A percentile compares a stretch with the other conserved stretches of the same genome.
phyloP scores from a whole-genome alignment of 2,888 invertebrate genomes.

The Platycheirus albimanus region DNA sequence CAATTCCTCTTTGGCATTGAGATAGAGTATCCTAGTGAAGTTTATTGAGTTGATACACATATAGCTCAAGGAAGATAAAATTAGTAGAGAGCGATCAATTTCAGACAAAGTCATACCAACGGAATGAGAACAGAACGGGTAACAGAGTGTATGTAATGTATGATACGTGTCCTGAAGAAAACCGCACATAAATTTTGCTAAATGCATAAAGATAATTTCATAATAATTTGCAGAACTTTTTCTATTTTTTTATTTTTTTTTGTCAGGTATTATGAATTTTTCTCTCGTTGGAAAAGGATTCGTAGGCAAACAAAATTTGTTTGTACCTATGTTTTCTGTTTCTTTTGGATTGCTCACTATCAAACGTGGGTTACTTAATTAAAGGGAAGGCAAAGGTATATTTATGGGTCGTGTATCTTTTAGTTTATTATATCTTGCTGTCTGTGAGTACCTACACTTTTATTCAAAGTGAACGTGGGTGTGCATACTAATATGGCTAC shows the following conservation, averaged over 20 bases:
- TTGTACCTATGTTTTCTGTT: no score
- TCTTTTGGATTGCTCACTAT: slow-evolving; percentile 36
- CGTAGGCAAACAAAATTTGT: neutral
- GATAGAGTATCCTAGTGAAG: slow-evolving; percentile 36
- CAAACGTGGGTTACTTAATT: slow-evolving; percentile 65
- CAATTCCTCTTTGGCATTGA: slow-evolving; percentile 13
- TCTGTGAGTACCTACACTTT: slow-evolving; percentile 31
- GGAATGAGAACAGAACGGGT: neutral
- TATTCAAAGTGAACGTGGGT: slow-evolving; percentile 47
- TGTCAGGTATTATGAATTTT: slow-evolving; percentile 23
- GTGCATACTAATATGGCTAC: slow-evolving; percentile 51
- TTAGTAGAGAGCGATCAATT: slow-evolving; percentile 72
- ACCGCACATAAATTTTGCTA: slow-evolving; percentile 57
- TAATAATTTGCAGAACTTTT: slow-evolving; percentile 70
- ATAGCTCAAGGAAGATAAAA: slow-evolving; percentile 65
- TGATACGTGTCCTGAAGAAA: slow-evolving; percentile 45
- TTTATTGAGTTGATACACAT: slow-evolving; percentile 57
- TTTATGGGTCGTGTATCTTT: slow-evolving; percentile 47
- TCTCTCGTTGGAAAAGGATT: slow-evolving; percentile 32
- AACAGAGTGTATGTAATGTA: slow-evolving; percentile 1
- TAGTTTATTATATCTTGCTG: slow-evolving; percentile 61
- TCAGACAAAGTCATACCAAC: slow-evolving; percentile 47
- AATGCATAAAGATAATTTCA: slow-evolving; percentile 72
- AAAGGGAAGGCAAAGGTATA: slow-evolving; percentile 57
- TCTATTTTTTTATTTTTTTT: slow-evolving; percentile 22